A percentile compares a stretch with the other conserved stretches of the same genome.
phyloP scores from a whole-genome alignment of 2,888 invertebrate genomes.

The Serripes groenlandicus region DNA sequence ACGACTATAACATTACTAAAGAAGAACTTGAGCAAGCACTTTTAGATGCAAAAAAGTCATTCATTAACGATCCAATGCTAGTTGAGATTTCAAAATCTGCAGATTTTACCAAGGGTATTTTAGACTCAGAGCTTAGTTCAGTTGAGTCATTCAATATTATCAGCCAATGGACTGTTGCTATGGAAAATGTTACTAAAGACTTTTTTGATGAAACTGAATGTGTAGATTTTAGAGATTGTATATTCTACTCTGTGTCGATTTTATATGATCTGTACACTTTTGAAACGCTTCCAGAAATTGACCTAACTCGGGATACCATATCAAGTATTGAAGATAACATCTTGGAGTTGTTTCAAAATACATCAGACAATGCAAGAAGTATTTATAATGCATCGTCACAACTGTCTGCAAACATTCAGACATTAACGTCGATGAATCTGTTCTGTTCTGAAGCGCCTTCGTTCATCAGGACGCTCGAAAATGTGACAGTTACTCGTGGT shows the following conservation, averaged over 20 bases:
- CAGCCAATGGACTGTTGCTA: constrained; percentile 28
- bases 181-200: constrained; percentile 28
- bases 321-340: constrained; percentile 27
- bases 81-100: neutral
- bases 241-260: constrained; percentile 20
- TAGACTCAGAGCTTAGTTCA: constrained; percentile 15
- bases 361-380: constrained; percentile 15
- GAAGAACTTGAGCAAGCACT: constrained; percentile 32
- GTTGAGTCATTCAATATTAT: constrained; percentile 3
- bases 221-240: constrained; percentile 42
- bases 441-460: constrained; percentile 53
- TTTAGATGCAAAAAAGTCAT: constrained; percentile 14
- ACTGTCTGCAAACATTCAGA: neutral
- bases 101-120: constrained; percentile 6
- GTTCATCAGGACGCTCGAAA: constrained; percentile 6
- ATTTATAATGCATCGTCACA: neutral
- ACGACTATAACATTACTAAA: constrained; percentile 47
- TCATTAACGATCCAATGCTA: constrained; percentile 37
- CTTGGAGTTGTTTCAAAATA: constrained; percentile 34
- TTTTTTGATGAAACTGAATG: constrained; percentile 37
- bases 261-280: constrained; percentile 36
- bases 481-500: constrained; percentile 32
- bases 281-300: constrained; percentile 30
- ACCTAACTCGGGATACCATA: constrained; percentile 11
- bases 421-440: constrained; percentile 27